These are phyloP conservation scores for Seira ritae DNA, from an alignment of 2,888 invertebrate genomes.

Conservation along the genomic window DNA sequence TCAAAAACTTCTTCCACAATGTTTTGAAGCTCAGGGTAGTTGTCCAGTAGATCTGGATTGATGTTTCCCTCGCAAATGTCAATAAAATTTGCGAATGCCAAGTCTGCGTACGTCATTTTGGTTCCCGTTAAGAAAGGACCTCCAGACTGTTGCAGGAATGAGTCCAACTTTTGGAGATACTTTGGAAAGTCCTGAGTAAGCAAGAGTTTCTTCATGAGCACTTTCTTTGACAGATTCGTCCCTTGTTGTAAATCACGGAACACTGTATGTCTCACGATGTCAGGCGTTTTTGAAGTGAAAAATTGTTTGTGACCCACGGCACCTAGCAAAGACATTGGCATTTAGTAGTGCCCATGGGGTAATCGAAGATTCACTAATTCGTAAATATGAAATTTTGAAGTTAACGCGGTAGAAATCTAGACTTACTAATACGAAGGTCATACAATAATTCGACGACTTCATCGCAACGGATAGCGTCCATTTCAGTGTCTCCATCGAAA, in stretches of 20 bases:
- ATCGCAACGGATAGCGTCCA: slow-evolving; percentile 42
- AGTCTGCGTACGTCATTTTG: slow-evolving; percentile 48
- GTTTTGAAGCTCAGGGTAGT: slow-evolving; percentile 40
- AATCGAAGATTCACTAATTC: no score
- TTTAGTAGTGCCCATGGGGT: neutral
- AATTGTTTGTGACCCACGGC: neutral
- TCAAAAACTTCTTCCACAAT: slow-evolving; percentile 39
- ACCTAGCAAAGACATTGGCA: no score
- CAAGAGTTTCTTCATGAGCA: slow-evolving; percentile 31
- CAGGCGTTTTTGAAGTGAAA: slow-evolving; percentile 39
- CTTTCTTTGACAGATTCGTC: slow-evolving; percentile 35
- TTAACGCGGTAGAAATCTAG: no score
- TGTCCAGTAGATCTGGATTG: slow-evolving; percentile 48
- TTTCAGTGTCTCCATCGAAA: slow-evolving; percentile 35
- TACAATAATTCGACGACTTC: slow-evolving; percentile 49
- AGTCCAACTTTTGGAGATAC: slow-evolving; percentile 39
- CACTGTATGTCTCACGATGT: slow-evolving; percentile 54
- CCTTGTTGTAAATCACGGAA: slow-evolving; percentile 52
- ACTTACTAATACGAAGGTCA: no score
- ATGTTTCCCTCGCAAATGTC: slow-evolving; percentile 46
- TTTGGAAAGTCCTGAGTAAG: slow-evolving; percentile 23
- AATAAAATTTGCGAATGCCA: slow-evolving; percentile 50
- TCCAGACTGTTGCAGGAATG: slow-evolving; percentile 32
- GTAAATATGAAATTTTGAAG: no score
- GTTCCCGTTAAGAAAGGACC: slow-evolving; percentile 42